phyloP scores from a whole-genome alignment of 2,888 invertebrate species.

The Cordylochernes scorpioides region DNA sequence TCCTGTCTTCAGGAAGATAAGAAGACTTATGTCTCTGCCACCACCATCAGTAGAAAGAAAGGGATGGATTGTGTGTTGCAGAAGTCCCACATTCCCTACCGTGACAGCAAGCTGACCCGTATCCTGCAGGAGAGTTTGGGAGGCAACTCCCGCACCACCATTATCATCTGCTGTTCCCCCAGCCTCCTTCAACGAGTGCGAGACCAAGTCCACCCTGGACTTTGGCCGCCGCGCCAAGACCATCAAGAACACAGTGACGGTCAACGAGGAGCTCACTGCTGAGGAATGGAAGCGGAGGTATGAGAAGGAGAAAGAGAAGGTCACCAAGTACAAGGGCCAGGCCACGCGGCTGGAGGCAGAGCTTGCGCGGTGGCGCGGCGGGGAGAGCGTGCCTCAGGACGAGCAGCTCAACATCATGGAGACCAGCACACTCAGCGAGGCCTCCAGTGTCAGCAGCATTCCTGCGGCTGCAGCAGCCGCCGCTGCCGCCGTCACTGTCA shows the following conservation, averaged over 20 bases:
- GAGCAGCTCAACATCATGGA: conserved; percentile 53
- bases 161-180: conserved; percentile 97
- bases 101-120: conserved; percentile 92
- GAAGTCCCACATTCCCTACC: conserved; percentile 96
- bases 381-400: conserved; percentile 41
- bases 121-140: conserved; percentile 97
- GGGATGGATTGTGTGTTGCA: too few species aligned
- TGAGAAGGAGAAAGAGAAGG: conserved; percentile 92
- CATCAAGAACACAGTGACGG: conserved; percentile 96
- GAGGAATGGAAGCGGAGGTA: conserved; percentile 99
- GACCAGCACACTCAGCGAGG: conserved; percentile 12
- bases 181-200: conserved; percentile 92
- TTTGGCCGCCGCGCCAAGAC: conserved; percentile 94
- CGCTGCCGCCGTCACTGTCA: too few species aligned
- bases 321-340: conserved; percentile 59
- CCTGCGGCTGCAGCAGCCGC: too few species aligned
- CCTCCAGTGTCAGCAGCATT: conserved; percentile 10
- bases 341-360: conserved; percentile 73
- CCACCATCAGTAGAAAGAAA: too few species aligned
- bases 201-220: conserved; percentile 93
- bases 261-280: conserved; percentile 95
- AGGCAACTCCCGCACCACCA: conserved; percentile 93
- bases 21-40: too few species aligned
- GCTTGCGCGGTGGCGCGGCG: conserved; percentile 56
- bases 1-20: too few species aligned